These are phyloP conservation scores for Musca domestica DNA, from an alignment of 1,140 invertebrate species.

Conservation along the genomic window DNA sequence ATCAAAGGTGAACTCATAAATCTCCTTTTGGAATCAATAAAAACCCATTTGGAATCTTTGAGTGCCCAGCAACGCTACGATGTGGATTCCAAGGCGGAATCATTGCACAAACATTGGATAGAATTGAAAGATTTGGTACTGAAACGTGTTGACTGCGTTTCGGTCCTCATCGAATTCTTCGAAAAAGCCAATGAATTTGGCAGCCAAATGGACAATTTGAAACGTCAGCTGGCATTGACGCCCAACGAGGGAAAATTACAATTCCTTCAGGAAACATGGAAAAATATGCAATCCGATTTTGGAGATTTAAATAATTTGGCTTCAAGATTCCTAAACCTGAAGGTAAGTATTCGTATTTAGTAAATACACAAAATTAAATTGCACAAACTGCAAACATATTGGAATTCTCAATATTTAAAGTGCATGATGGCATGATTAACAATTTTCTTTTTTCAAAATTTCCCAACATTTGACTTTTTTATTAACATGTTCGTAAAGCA, in stretches of 20 bases:
- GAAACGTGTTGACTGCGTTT: slow-evolving; percentile 63
- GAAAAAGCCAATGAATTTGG: slow-evolving; percentile 66
- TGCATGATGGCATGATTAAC: neutral
- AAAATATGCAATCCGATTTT: slow-evolving; percentile 61
- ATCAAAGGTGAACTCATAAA: slow-evolving; percentile 69
- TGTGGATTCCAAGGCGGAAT: slow-evolving; percentile 63
- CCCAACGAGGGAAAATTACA: slow-evolving; percentile 59
- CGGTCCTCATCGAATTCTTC: slow-evolving; percentile 73
- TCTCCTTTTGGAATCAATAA: slow-evolving; percentile 62
- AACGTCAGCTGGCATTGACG: slow-evolving; percentile 57
- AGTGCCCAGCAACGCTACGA: slow-evolving; percentile 67
- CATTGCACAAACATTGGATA: slow-evolving; percentile 64
- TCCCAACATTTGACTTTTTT: neutral
- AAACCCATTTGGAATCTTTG: slow-evolving; percentile 64
- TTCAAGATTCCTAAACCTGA: slow-evolving; percentile 66
- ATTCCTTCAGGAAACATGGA: slow-evolving; percentile 63
- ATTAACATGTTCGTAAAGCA: too few species aligned
- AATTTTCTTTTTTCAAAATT: neutral
- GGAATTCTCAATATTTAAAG: slow-evolving; percentile 16
- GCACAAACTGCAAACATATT: neutral
- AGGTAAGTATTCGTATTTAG: slow-evolving; percentile 40
- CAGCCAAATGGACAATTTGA: slow-evolving; percentile 67
- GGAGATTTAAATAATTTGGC: slow-evolving; percentile 63
- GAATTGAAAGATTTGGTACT: slow-evolving; percentile 65
- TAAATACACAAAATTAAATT: neutral